These are phyloP conservation scores for Azemiops feae DNA, from an alignment of 2,113 vertebrate genomes.

Conservation along the genomic window DNA sequence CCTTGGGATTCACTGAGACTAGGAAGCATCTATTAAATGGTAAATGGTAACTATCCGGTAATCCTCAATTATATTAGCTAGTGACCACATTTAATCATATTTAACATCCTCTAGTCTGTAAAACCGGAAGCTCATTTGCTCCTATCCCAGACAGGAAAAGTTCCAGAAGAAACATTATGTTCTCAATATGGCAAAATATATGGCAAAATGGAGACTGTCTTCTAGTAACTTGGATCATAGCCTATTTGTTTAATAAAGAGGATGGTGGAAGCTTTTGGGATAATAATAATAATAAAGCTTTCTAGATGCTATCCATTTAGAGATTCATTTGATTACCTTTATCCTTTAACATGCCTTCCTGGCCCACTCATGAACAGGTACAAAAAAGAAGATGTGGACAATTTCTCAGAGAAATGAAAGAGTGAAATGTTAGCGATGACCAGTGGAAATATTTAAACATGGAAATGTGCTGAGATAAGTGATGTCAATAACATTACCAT, in stretches of 20 bases:
- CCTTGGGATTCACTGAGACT: neutral
- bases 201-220: neutral
- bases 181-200: slow-evolving; percentile 10
- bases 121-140: neutral
- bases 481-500: neutral
- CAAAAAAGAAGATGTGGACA: neutral
- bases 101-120: neutral
- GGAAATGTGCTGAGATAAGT: neutral
- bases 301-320: neutral
- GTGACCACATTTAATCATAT: neutral
- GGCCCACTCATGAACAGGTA: neutral
- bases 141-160: neutral
- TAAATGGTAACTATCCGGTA: neutral
- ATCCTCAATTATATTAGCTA: neutral
- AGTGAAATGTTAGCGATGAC: neutral
- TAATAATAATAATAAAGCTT: neutral
- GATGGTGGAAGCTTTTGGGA: too few species aligned
- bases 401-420: neutral
- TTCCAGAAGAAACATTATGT: neutral
- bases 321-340: neutral
- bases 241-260: neutral
- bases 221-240: neutral
- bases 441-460: neutral
- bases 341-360: neutral
- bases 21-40: neutral